These are phyloP conservation scores for Heterohyrax brucei DNA, from an alignment of 2,797 vertebrate species.

Conservation along the genomic window DNA sequence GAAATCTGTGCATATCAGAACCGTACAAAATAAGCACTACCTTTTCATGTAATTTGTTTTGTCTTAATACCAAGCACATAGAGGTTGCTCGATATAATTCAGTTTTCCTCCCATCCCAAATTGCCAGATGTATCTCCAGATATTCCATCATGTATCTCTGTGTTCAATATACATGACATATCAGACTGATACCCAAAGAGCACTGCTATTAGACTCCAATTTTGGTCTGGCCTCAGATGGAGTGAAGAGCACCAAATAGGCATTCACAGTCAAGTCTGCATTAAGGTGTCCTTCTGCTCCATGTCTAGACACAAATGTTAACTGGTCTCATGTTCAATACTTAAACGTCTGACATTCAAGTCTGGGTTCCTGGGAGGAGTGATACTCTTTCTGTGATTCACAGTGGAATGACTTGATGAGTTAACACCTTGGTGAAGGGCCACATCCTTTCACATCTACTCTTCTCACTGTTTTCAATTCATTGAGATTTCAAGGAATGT, in stretches of 20 bases:
- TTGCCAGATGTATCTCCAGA: not conserved
- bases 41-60: not conserved
- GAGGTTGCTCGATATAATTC: not conserved
- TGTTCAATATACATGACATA: fast-evolving
- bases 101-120: fast-evolving
- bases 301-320: not conserved
- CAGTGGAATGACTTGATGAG: not conserved
- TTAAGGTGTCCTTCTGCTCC: not conserved
- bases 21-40: fast-evolving
- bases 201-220: not conserved
- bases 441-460: no score
- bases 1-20: not conserved
- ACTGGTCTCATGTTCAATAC: not conserved
- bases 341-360: not conserved
- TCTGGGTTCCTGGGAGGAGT: no score
- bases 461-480: not conserved
- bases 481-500: not conserved
- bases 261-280: no score
- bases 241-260: fast-evolving
- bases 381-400: fast-evolving
- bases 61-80: not conserved
- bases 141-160: not conserved
- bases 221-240: fast-evolving
- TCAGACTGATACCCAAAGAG: not conserved
- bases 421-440: not conserved